Evolutionary conservation across 2,797 vertebrate genomes (phyloP), one percentile per base, ranked within the genome.

Genomic region (Sebastes cheni): DNA sequence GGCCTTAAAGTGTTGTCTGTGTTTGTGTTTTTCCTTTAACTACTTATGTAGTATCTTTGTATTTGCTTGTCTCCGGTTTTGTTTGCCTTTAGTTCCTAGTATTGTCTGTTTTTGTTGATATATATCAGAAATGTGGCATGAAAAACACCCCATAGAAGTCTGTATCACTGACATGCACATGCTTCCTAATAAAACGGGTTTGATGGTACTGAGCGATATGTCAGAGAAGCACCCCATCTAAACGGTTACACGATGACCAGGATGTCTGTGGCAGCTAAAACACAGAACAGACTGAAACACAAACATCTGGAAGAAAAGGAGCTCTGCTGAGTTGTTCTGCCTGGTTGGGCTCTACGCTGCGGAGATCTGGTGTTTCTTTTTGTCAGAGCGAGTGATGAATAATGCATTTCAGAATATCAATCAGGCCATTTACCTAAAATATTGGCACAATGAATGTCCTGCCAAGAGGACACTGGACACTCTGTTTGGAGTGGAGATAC

Each of bases 371-470:
- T 70, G 79, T 81, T 52, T 62, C 54, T 82, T 77, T 55, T 55
- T 77, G 23, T 78, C 75, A 76, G 70, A 76, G 72, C 77, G 56
- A 30, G 32, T 62, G 64, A 62, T 85, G 66, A 86, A 89, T 66
- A 85, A 72, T 61, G 71, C 29, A 81, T 84, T 88, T 91, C 71
- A 64, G 80, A 93, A 92, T 87, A 92, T 92, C 80, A 94, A 91
- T 91, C 60, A 84, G 82, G 79, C 70, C 89, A 84, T 92, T 94
- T 89, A 91, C 77, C 75, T 81, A 71, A 86, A 87, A 85, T 81
- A 88, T 72, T 86, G 90, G 86, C 87, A 66, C 67, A 80, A 89
- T 67, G 58, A 76, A 81, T 64, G 75, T 70, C 81, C 83, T 77
- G 46, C 76, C 42, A 61, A 62, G 10, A 16, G 42, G 80, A 95